A percentile compares a stretch with the other conserved stretches of the same genome.
Evolutionary conservation across 2,113 vertebrate species (phyloP).

Genomic region (Macrotus californicus): DNA sequence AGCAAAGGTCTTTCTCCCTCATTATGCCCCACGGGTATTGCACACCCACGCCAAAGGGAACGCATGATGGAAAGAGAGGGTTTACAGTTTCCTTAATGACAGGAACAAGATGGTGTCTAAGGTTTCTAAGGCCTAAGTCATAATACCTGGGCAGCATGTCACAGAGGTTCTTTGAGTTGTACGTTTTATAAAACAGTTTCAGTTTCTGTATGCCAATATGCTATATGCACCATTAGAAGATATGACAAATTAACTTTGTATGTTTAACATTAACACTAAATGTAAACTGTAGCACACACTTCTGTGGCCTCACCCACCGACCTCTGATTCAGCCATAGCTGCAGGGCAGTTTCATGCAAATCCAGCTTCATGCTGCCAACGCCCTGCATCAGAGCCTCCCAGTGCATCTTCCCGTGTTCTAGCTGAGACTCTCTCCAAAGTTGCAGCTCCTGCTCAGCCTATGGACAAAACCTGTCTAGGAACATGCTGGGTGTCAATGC

Average conservation of each 20-base stretch:
- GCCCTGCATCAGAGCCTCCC: neutral
- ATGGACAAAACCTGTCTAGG: neutral
- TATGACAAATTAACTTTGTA: neutral
- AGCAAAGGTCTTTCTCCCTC: neutral
- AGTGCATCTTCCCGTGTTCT: neutral
- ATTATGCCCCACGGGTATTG: neutral
- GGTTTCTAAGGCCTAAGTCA: neutral
- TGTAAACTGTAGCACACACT: neutral
- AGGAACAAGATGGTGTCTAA: neutral
- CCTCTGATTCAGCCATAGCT: neutral
- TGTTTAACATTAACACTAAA: constrained; percentile 1
- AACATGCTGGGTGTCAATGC: neutral
- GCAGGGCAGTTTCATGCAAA: neutral
- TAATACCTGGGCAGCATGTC: neutral
- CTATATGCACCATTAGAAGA: neutral
- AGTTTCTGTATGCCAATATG: neutral
- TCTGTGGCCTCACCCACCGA: neutral
- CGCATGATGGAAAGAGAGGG: neutral
- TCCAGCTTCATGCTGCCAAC: neutral
- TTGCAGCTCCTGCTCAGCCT: neutral
- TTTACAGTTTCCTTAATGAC: neutral
- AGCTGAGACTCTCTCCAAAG: neutral
- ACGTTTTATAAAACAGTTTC: neutral
- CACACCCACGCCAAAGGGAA: neutral
- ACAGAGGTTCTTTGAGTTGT: neutral